Base-by-base conservation (phyloP, 1,140 invertebrate genomes). In the Chrysopa pallens region DNA sequence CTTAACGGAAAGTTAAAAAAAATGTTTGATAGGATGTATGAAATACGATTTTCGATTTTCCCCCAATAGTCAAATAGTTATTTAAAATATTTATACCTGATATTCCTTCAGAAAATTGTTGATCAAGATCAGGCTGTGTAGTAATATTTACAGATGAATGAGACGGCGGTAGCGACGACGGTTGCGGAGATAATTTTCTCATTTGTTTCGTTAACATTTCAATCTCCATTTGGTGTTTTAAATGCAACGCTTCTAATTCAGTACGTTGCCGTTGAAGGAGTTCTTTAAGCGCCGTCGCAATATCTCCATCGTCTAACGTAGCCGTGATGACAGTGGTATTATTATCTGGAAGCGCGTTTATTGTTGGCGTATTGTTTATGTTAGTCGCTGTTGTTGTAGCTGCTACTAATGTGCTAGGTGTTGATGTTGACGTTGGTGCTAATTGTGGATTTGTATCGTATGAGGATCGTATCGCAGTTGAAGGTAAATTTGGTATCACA, bases 91-190 rank as follows among this genome's bases (percentile, higher is more conserved):
- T 23, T 3, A 3, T 23, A 23, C 17, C 17, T 23, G 17, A 23
- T 23, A 23, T 23, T 23, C 17, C 17, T 23, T 23, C 17, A 23
- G 17, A 23, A 23, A 23, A 23, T 23, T 2, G 2, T 23, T 23
- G 17, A 23, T 23, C 2, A 23, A 23, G 17, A 23, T 23, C 2
- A 23, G 5, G 2, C 17, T 23, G 2, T 23, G 17, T 23, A 23
- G 17, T 23, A 23, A 23, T 2, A 23, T 23, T 23, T n/a, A n/a
- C 85, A 15, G 86, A 90, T 11, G 86, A 89, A 1, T 83, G 83
- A 11, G 79, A 81, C 1, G 74, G 72, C 2, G 70, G 74, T n/a
- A 67, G 67, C 12, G 62, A 69, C 39, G 60, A 62, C n/a, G 59
- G 58, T 23, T 55, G 54, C 15, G 42, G 12, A 6, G 33, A 13